Evolutionary conservation across 1,140 invertebrate genomes (phyloP).

Genomic region (Ridgeia piscesae): DNA sequence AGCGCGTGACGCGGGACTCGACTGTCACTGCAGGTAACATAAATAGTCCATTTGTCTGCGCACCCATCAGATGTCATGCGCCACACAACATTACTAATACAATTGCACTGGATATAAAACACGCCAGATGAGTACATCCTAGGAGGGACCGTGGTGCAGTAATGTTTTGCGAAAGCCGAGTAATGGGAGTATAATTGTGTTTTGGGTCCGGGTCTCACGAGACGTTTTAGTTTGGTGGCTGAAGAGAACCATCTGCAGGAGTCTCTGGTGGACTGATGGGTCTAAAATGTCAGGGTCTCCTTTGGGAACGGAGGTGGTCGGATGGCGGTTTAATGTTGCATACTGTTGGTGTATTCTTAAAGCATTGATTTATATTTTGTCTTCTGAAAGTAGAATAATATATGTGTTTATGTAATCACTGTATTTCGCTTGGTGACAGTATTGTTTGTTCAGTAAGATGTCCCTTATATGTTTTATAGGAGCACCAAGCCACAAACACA

Average conservation of each 20-base stretch:
- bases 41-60: neutral
- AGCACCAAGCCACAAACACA: neutral
- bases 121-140: neutral
- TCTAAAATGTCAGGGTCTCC: neutral
- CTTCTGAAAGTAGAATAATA: neutral
- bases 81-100: neutral
- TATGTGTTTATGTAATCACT: neutral
- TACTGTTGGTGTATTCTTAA: neutral
- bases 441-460: neutral
- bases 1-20: neutral
- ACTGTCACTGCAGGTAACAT: neutral
- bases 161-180: neutral
- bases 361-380: neutral
- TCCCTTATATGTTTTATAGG: neutral
- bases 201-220: neutral
- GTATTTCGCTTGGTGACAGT: neutral
- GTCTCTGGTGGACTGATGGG: neutral
- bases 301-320: neutral
- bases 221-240: neutral
- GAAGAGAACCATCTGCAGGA: neutral
- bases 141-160: neutral
- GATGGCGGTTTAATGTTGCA: neutral
- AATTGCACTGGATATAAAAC: neutral
- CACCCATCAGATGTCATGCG: neutral
- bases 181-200: neutral